Conservation (phyloP, 2,888 invertebrate genomes). For the Agrotis exclamationis region DNA sequence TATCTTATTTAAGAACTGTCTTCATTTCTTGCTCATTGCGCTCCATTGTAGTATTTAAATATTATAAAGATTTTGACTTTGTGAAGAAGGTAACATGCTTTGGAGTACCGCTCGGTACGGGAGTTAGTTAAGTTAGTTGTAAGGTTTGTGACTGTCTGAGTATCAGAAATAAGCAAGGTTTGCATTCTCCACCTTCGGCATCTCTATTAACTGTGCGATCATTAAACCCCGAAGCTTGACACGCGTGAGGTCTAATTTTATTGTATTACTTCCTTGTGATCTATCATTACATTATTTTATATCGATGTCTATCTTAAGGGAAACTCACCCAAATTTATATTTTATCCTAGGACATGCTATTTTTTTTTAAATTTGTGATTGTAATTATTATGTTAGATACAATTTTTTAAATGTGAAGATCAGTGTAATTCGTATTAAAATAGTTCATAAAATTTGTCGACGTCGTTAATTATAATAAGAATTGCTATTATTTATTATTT, state of each 20-base stretch:
- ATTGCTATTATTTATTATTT: slow-evolving; percentile 85
- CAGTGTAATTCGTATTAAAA: slow-evolving; percentile 80
- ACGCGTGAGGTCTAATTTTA: slow-evolving; percentile 66
- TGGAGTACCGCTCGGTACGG: slow-evolving; percentile 84
- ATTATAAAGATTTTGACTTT: slow-evolving; percentile 77
- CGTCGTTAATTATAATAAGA: slow-evolving; percentile 73
- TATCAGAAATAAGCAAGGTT: slow-evolving; percentile 73
- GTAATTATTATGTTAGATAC: slow-evolving; percentile 71
- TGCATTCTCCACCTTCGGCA: slow-evolving; percentile 76
- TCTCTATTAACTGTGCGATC: slow-evolving; percentile 74
- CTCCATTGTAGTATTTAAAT: slow-evolving; percentile 83
- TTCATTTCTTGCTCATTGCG: slow-evolving; percentile 85
- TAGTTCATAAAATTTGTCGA: slow-evolving; percentile 77
- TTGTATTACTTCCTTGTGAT: slow-evolving; percentile 66
- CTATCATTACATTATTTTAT: slow-evolving; percentile 55
- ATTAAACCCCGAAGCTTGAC: slow-evolving; percentile 80
- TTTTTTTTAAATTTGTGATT: slow-evolving; percentile 73
- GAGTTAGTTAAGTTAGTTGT: slow-evolving; percentile 80
- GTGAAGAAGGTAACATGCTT: slow-evolving; percentile 64
- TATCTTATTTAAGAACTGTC: slow-evolving; percentile 69
- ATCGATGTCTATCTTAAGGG: slow-evolving; percentile 60
- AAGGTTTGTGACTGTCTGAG: slow-evolving; percentile 86
- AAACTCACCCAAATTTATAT: slow-evolving; percentile 67
- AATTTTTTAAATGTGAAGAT: slow-evolving; percentile 72
- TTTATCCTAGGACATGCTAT: slow-evolving; percentile 80